These are phyloP conservation scores for Platysternon megacephalum DNA, from an alignment of 2,113 vertebrate species.

Conservation along the genomic window DNA sequence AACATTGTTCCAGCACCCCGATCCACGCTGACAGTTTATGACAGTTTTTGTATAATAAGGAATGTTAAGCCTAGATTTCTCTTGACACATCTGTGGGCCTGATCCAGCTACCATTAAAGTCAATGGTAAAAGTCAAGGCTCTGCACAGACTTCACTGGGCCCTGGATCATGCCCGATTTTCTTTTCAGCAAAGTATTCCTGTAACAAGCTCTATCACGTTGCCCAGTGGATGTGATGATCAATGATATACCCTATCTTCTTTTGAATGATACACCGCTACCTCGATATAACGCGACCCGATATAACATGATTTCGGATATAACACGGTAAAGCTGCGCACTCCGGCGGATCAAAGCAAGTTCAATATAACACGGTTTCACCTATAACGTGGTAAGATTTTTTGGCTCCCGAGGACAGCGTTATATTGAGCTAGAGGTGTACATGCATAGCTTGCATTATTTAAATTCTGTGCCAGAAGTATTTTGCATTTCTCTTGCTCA, in stretches of 20 bases:
- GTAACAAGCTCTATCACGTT: not conserved
- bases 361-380: too few relatives aligned
- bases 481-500: too few relatives aligned
- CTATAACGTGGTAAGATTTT: too few relatives aligned
- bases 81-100: not conserved
- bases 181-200: not conserved
- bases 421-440: too few relatives aligned
- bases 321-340: too few relatives aligned
- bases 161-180: not conserved
- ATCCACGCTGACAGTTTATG: not conserved
- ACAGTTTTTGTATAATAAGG: not conserved
- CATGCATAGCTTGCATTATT: not conserved
- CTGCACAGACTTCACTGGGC: not conserved
- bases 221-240: not conserved
- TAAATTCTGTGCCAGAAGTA: too few relatives aligned
- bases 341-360: too few relatives aligned
- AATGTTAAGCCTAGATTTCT: not conserved
- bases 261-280: not conserved
- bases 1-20: too few relatives aligned
- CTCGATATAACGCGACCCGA: too few relatives aligned
- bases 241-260: not conserved
- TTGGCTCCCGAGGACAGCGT: too few relatives aligned
- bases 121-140: not conserved
- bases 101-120: not conserved
- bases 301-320: too few relatives aligned